These are phyloP conservation scores for Podarcis muralis DNA, from an alignment of 2,113 vertebrate genomes.

Conservation along the genomic window DNA sequence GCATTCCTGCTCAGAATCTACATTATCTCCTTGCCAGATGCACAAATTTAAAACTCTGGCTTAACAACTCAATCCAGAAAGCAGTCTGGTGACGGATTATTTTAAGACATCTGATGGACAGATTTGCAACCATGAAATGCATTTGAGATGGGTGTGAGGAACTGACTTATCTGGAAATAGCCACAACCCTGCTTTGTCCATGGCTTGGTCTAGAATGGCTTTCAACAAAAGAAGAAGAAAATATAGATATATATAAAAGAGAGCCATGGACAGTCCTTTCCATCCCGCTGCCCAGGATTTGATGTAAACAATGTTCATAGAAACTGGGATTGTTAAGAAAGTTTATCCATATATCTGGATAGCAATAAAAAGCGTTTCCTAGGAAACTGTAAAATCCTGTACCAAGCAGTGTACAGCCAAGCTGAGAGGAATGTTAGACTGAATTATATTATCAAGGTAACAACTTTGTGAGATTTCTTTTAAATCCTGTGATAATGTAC, in stretches of 20 bases:
- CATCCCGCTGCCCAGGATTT: conserved; percentile 81
- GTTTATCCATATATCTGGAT: conserved; percentile 93
- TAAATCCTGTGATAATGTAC: conserved; percentile 72
- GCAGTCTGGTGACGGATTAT: conserved; percentile 68
- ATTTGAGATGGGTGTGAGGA: conserved; percentile 69
- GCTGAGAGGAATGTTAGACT: conserved; percentile 80
- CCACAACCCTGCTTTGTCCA: conserved; percentile 75
- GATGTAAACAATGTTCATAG: conserved; percentile 85
- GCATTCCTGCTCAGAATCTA: conserved; percentile 66
- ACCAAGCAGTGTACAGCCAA: conserved; percentile 89
- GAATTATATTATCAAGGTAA: conserved; percentile 79
- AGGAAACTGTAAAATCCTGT: conserved; percentile 96
- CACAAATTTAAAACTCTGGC: conserved; percentile 48
- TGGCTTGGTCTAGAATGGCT: conserved; percentile 78
- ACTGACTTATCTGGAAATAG: conserved; percentile 71
- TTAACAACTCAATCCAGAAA: conserved; percentile 70
- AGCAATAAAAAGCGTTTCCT: conserved; percentile 95
- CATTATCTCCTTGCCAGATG: conserved; percentile 69
- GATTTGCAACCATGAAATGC: conserved; percentile 68
- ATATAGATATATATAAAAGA: conserved; percentile 74
- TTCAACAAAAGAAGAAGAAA: conserved; percentile 70
- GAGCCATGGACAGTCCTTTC: conserved; percentile 73
- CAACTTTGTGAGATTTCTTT: conserved; percentile 76
- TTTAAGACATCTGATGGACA: conserved; percentile 57
- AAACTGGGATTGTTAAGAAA: conserved; percentile 87